A percentile compares a stretch with the other conserved stretches of the same genome.
phyloP scores from a whole-genome alignment of 2,888 invertebrate genomes.

The Agrenia bidenticulata region DNA sequence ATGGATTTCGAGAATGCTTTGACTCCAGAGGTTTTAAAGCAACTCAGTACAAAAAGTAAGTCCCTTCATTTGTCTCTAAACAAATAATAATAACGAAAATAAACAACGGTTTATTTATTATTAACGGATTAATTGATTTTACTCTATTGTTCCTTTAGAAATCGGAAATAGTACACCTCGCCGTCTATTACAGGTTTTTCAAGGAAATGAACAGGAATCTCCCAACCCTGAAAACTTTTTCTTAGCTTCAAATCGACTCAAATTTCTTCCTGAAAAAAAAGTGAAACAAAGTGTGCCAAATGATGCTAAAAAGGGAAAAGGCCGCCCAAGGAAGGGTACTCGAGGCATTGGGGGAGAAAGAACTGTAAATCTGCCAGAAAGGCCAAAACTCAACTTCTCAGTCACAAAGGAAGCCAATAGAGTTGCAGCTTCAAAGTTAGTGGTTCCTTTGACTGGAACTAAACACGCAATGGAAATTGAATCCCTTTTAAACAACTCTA shows the following conservation, averaged over 20 bases:
- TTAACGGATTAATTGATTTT: conserved; percentile 9
- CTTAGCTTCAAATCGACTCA: conserved; percentile 35
- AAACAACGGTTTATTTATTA: too few relatives aligned
- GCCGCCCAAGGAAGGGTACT: conserved; percentile 29
- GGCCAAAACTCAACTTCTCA: conserved; percentile 35
- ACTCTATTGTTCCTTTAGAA: background rate
- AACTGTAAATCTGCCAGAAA: conserved; percentile 18
- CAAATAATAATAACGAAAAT: too few relatives aligned
- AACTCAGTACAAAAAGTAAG: too few relatives aligned
- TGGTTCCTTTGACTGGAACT: conserved; percentile 18
- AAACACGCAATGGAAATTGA: conserved; percentile 27
- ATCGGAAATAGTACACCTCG: background rate
- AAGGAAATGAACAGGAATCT: conserved; percentile 9
- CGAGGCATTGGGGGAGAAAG: conserved; percentile 28
- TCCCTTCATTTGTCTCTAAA: too few relatives aligned
- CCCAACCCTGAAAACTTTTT: conserved; percentile 44
- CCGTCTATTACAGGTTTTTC: too few relatives aligned
- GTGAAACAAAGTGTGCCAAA: conserved; percentile 26
- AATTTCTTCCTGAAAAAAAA: conserved; percentile 17
- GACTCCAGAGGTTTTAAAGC: too few relatives aligned
- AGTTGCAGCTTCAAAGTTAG: conserved; percentile 14
- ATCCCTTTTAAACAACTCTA: conserved; percentile 1
- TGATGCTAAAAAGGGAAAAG: conserved; percentile 39
- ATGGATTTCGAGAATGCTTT: too few relatives aligned
- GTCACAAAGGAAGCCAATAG: conserved; percentile 35